phyloP scores from a whole-genome alignment of 2,113 vertebrate genomes.

The Chauna torquata region DNA sequence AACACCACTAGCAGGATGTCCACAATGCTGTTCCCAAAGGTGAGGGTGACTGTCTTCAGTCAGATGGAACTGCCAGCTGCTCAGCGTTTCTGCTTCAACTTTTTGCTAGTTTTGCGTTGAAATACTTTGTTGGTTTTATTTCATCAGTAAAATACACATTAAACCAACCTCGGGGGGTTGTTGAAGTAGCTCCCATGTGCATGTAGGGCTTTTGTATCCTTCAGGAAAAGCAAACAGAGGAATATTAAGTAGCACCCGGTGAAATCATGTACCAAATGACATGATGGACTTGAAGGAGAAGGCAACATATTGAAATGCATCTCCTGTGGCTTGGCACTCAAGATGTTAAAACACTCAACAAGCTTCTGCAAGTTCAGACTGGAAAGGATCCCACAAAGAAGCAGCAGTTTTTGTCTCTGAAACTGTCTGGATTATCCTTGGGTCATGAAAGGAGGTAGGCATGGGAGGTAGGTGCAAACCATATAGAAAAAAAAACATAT shows the following conservation, averaged over 20 bases:
- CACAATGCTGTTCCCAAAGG: not conserved
- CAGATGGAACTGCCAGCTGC: not conserved
- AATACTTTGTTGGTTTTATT: not conserved
- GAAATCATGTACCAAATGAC: not conserved
- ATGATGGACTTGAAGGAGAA: not conserved
- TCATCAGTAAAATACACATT: not conserved
- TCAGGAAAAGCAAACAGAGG: not conserved
- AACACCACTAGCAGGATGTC: not conserved
- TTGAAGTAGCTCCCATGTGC: not conserved
- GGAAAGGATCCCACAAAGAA: not conserved
- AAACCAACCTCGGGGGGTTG: not conserved
- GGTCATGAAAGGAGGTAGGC: not conserved
- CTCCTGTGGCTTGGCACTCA: not conserved
- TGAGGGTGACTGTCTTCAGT: not conserved
- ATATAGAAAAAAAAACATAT: fast-evolving
- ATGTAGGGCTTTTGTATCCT: not conserved
- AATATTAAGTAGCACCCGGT: not conserved
- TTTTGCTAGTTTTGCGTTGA: not conserved
- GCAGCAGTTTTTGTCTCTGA: not conserved
- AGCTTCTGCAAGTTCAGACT: not conserved
- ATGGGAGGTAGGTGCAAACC: not conserved
- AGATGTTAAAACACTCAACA: not conserved
- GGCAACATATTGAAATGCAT: not conserved
- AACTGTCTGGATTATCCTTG: not conserved
- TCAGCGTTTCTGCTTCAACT: fast-evolving